phyloP scores from a whole-genome alignment of 92 coral and sea anemone genomes.

The Phenganax stokvisi region DNA sequence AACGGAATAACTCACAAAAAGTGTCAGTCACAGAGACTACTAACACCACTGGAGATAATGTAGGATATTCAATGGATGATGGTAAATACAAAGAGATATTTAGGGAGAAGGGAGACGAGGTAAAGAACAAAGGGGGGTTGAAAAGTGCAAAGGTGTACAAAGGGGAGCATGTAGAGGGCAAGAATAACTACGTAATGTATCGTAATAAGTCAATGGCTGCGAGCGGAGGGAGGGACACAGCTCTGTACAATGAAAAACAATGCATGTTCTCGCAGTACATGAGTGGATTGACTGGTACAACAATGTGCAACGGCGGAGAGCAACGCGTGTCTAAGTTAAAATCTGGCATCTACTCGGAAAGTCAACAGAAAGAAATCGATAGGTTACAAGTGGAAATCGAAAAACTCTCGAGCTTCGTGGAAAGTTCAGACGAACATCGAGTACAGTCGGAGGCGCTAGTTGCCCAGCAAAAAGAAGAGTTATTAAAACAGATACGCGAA shows the following conservation, averaged over 20 bases:
- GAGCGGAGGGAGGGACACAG: no score
- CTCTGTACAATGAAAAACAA: no score
- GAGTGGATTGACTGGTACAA: no score
- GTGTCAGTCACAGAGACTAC: constrained; percentile 4
- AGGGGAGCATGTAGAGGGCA: not conserved
- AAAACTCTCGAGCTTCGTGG: constrained; percentile 38
- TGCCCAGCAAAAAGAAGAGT: constrained; percentile 19
- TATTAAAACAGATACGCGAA: constrained; percentile 11
- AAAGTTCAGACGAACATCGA: constrained; percentile 36
- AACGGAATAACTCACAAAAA: constrained; percentile 8
- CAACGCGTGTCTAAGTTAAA: not conserved
- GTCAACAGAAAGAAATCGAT: constrained; percentile 62
- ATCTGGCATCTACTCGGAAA: constrained; percentile 5
- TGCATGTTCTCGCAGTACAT: no score
- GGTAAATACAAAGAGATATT: constrained; percentile 12
- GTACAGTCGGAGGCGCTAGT: constrained; percentile 29
- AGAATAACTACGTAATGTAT: not conserved
- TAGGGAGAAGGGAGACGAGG: not conserved
- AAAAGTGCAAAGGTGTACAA: constrained; percentile 3
- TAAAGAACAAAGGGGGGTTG: not conserved
- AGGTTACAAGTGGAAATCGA: constrained; percentile 67
- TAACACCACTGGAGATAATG: not conserved
- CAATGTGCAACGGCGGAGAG: no score
- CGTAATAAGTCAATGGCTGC: not conserved
- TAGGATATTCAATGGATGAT: constrained; percentile 1